These are phyloP conservation scores for Uloborus diversus DNA, from an alignment of 1,140 invertebrate species.

Conservation along the genomic window DNA sequence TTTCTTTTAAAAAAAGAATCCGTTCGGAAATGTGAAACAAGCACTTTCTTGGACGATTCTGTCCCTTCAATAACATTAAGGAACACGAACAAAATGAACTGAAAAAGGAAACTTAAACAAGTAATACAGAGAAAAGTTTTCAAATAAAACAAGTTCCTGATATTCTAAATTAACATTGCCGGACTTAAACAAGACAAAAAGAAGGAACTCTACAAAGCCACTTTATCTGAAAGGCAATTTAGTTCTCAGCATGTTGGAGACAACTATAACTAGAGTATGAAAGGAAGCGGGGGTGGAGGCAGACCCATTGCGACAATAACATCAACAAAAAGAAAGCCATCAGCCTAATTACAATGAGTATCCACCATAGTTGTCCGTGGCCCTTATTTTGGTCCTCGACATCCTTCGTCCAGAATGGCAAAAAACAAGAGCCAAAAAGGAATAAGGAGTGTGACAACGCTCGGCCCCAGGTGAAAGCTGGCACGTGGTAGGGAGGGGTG, in stretches of 20 bases:
- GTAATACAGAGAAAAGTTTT: conserved; percentile 2
- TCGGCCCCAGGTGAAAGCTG: conserved; percentile 40
- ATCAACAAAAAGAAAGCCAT: conserved; percentile 34
- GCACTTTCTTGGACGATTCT: too few species aligned
- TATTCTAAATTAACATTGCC: conserved; percentile 45
- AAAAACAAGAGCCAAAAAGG: conserved; percentile 14
- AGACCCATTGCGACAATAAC: conserved; percentile 38
- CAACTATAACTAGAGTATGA: conserved; percentile 46
- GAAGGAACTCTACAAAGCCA: conserved; percentile 7
- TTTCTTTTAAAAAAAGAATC: too few species aligned
- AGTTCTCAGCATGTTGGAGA: conserved; percentile 49
- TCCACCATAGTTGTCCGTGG: conserved; percentile 13
- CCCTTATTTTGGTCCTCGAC: conserved; percentile 16
- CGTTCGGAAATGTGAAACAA: too few species aligned
- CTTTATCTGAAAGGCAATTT: conserved; percentile 54
- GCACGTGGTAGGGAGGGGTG: conserved; percentile 16
- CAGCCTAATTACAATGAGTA: conserved; percentile 55
- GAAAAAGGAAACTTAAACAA: not conserved
- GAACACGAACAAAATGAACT: not conserved
- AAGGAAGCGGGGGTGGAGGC: too few species aligned
- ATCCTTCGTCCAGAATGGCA: not conserved
- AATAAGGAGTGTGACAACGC: conserved; percentile 36
- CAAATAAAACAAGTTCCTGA: conserved; percentile 12
- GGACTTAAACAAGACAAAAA: not conserved
- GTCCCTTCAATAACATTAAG: too few species aligned